Percentiles rank a stretch among this genome's conserved stretches.
phyloP scores from a whole-genome alignment of 2,888 invertebrate genomes.

The Dasypolia templi region DNA sequence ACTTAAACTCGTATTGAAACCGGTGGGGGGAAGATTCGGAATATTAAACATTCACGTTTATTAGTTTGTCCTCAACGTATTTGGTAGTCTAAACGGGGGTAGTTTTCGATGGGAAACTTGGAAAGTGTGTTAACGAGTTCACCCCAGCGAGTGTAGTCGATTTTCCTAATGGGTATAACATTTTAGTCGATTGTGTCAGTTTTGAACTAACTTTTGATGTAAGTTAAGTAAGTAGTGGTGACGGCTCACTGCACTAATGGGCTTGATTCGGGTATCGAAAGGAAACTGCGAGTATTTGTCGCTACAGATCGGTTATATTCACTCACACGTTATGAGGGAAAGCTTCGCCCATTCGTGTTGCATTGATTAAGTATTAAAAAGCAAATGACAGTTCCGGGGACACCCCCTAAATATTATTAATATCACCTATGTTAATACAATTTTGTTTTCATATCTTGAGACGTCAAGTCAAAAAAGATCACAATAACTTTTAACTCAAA shows the following conservation, averaged over 20 bases:
- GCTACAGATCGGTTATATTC: conserved; percentile 39
- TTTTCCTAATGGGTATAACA: conserved; percentile 84
- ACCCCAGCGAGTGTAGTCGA: conserved; percentile 79
- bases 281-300: conserved; percentile 37
- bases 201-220: conserved; percentile 72
- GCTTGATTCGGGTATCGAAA: conserved; percentile 61
- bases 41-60: conserved; percentile 90
- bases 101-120: conserved; percentile 85
- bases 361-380: conserved; percentile 5
- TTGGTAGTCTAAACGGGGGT: conserved; percentile 87
- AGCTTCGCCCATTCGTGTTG: not conserved
- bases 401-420: not conserved
- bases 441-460: not conserved
- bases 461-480: not conserved
- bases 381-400: not conserved
- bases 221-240: conserved; percentile 69
- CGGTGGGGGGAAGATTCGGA: conserved; percentile 83
- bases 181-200: conserved; percentile 79
- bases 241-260: conserved; percentile 68
- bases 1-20: conserved; percentile 88
- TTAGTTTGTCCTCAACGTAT: conserved; percentile 89
- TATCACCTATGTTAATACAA: too few species aligned
- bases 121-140: conserved; percentile 89
- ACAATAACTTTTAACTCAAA: not conserved
- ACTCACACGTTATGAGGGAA: conserved; percentile 11